Evolutionary conservation across 1,140 invertebrate species (phyloP).

Genomic region (Drosophila micromelanica): DNA sequence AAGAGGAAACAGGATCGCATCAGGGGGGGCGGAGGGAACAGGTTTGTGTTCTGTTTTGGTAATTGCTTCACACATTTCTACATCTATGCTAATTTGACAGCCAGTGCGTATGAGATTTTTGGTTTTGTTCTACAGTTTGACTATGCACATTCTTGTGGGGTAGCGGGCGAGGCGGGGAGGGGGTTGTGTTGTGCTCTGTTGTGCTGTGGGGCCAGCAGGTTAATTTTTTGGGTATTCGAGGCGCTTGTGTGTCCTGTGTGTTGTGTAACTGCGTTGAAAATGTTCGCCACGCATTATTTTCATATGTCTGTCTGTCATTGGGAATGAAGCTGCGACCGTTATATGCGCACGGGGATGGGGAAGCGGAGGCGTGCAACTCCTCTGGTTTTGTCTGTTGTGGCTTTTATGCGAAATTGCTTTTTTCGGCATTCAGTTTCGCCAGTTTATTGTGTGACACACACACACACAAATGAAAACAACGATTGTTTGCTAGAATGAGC

Average conservation of each 20-base stretch:
- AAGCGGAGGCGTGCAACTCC: slow-evolving; percentile 11
- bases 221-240: background rate
- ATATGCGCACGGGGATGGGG: slow-evolving; percentile 18
- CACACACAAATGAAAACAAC: slow-evolving; percentile 7
- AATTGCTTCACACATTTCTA: slow-evolving; percentile 72
- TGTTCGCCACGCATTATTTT: slow-evolving; percentile 70
- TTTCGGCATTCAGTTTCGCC: slow-evolving; percentile 31
- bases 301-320: slow-evolving; percentile 64
- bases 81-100: slow-evolving; percentile 73
- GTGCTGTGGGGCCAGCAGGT: background rate
- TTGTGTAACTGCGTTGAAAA: slow-evolving; percentile 58
- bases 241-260: background rate
- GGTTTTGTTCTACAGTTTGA: slow-evolving; percentile 24
- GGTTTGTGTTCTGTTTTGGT: slow-evolving; percentile 56
- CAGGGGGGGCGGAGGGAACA: no score
- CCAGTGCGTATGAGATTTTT: slow-evolving; percentile 56
- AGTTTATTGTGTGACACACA: slow-evolving; percentile 28
- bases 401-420: slow-evolving; percentile 77
- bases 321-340: slow-evolving; percentile 67
- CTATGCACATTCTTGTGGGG: slow-evolving; percentile 6
- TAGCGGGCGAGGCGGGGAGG: background rate
- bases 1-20: background rate
- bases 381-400: slow-evolving; percentile 72
- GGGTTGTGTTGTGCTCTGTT: background rate
- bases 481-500: slow-evolving; percentile 6